Conservation (phyloP, 2,113 vertebrate genomes). For the Geococcyx californianus region DNA sequence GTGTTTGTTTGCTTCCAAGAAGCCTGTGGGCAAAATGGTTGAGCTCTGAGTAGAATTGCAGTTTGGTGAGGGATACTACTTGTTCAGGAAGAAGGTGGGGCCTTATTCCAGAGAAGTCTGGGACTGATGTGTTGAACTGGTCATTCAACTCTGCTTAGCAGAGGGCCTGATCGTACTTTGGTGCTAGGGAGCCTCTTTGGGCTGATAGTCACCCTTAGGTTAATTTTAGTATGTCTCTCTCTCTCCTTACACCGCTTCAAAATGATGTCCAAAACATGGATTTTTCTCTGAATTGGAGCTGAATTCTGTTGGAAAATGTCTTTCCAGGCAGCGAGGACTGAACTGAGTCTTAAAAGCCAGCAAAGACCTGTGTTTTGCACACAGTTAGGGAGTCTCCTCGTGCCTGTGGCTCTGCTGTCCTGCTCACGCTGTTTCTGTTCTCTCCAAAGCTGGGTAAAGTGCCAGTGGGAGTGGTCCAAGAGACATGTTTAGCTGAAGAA, state of each 20-base stretch:
- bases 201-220: not conserved
- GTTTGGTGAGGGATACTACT: not conserved
- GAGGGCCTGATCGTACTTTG: not conserved
- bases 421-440: not conserved
- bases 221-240: not conserved
- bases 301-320: not conserved
- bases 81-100: not conserved
- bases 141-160: not conserved
- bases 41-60: not conserved
- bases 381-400: not conserved
- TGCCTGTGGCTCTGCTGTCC: not conserved
- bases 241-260: not conserved
- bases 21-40: not conserved
- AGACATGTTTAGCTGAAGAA: not conserved
- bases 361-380: not conserved
- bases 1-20: not conserved
- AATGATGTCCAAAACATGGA: not conserved
- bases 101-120: not conserved
- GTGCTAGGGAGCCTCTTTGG: not conserved
- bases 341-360: not conserved
- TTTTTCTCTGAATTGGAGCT: not conserved
- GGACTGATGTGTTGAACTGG: not conserved
- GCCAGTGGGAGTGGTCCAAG: not conserved
- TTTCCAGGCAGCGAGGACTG: not conserved
- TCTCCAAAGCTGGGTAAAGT: not conserved